Conservation (phyloP, 37 sponge, comb jelly and placozoan species). For the Hormiphora californensis region DNA sequence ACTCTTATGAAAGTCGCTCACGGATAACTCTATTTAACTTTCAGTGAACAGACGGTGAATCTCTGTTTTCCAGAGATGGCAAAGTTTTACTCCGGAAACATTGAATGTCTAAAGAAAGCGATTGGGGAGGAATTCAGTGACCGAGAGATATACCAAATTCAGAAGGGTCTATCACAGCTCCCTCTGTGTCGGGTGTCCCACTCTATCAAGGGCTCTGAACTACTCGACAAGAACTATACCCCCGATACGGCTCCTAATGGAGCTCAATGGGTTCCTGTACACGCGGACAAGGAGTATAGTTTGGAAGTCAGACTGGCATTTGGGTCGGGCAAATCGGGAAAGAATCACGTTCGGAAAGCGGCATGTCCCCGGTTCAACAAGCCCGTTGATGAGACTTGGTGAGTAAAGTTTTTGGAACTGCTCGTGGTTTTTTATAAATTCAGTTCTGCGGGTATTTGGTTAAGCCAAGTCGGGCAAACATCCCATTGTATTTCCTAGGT, state of each 20-base stretch:
- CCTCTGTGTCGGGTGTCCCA: not conserved
- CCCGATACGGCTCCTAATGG: constrained; percentile 46
- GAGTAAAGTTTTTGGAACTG: too few relatives aligned
- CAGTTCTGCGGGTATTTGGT: too few relatives aligned
- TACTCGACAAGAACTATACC: not conserved
- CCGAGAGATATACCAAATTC: not conserved
- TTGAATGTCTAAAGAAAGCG: not conserved
- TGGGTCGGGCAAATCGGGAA: constrained; percentile 24
- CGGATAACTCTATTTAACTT: not conserved
- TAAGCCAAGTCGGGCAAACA: too few relatives aligned
- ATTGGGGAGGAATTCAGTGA: not conserved
- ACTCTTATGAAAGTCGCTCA: not conserved
- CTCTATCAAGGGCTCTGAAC: not conserved
- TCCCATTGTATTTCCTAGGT: too few relatives aligned
- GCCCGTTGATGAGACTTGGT: constrained; percentile 94
- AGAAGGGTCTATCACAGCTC: not conserved
- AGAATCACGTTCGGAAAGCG: not conserved
- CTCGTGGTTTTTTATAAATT: too few relatives aligned
- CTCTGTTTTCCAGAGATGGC: constrained; percentile 25
- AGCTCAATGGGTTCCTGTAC: not conserved
- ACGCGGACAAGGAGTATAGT: constrained; percentile 40
- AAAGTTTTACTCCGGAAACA: not conserved
- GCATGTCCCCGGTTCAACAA: constrained; percentile 76
- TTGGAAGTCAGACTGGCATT: not conserved
- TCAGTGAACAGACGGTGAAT: too few relatives aligned